Base-by-base conservation (phyloP, 2,888 invertebrate genomes). In the Drosophila yooni region DNA sequence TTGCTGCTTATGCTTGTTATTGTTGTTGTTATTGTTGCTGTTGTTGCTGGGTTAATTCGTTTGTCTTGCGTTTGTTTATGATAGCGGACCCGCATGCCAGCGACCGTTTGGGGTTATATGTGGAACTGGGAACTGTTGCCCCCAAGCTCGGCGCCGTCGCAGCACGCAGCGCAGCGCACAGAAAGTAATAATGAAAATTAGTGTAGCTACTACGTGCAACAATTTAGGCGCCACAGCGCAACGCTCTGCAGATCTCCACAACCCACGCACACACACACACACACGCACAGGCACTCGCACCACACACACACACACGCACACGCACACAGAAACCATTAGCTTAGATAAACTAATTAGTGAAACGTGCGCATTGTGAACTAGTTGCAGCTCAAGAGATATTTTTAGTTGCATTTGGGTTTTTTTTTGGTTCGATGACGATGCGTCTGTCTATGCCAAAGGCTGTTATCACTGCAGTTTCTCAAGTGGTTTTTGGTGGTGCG, bases 401-500 rank as follows among this genome's bases (percentile, higher is more conserved):
- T 46, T 46, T 46, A 46, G 46, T 46, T 46, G 46, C 46, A 46
- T 46, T 46, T 1, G 25, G 25, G 46, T 46, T 43, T 43, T 11
- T 43, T 2, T 8, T 11, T 18, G 2, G 3, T 40, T 38, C n/a
- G n/a, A 67, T 54, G 61, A 52, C 58, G 43, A 15, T 69, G 51
- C 51, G 27, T 36, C 36, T 53, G 53, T 25, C 33, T 33, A 21
- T 48, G 34, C 34, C 34, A 25, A 3, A n/a, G 43, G 10, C 38
- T 81, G 70, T 88, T 85, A 85, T 89, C 84, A 85, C 70, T 89
- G 89, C 89, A 89, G 59, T 83, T 89, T 71, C 79, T 84, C 76
- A 76, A 89, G 83, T 88, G 83, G 33, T 40, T 66, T 46, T 13
- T 46, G 15, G 15, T 25, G 25, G 15, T 7, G 15, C 25, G 3